Base-by-base conservation (phyloP, 2,113 vertebrate species). In the Gavialis gangeticus region DNA sequence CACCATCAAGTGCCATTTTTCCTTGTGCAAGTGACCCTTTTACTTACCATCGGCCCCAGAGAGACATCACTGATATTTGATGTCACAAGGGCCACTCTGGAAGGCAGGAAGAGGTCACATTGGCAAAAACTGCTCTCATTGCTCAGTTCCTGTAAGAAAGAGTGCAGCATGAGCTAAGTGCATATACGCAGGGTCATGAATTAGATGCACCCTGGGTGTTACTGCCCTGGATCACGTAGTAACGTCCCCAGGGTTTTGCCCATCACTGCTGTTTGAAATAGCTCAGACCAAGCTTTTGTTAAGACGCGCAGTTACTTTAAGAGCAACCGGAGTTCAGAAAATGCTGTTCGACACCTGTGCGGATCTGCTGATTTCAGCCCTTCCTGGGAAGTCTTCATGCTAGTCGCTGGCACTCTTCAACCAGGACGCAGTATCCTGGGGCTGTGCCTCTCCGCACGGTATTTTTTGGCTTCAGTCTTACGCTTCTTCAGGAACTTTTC, bases 351-450 rank as follows among this genome's bases (percentile, higher is more conserved):
- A 15, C 79, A 57, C 46, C 81, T 62, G 54, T 16, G 84, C 1
- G 0, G 71, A 59, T 2, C 75, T 80, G 82, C 83, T 34, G 64
- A 1, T 46, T 85, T 46, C 91, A 86, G 71, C 83, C 93, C 64
- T 84, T 66, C 59, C 18, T 81, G 93, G 83, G 60, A 83, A 34
- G 19, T 73, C 24, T 25, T 30, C 25, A 37, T 11, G 0, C 77
- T 17, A 69, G 55, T 75, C 60, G 85, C 89, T 93, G 84, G 66
- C 77, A 71, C 64, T 85, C 71, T 88, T 81, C 79, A 86, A 0
- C 13, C 88, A 85, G 79, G 91, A 37, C 21, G 83, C 66, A 15
- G 75, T 90, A 1, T 56, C 75, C 75, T 94, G 86, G 46, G 95
- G 59, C 3, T 55, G 10, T 69, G 73, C 81, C 75, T 75, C 88